Evolutionary conservation across 2,113 vertebrate genomes (phyloP).

Genomic region (Carettochelys insculpta): DNA sequence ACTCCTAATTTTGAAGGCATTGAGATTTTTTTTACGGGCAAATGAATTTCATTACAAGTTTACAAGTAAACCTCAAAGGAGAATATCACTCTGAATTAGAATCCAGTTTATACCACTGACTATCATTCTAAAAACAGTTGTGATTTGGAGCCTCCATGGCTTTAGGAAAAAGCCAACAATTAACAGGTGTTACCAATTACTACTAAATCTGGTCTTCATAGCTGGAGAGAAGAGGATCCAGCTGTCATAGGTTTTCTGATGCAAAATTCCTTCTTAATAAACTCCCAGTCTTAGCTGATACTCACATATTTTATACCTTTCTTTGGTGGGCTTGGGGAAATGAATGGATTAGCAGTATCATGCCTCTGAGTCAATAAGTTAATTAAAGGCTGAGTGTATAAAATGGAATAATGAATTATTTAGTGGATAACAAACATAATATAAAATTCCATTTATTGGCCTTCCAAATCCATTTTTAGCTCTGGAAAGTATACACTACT

Average conservation of each 20-base stretch:
- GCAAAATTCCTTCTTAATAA: slow-evolving; percentile 68
- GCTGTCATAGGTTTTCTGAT: slow-evolving; percentile 64
- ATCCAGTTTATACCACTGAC: background rate
- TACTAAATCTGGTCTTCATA: slow-evolving; percentile 38
- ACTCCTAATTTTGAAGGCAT: background rate
- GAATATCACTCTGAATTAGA: background rate
- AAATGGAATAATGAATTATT: slow-evolving; percentile 81
- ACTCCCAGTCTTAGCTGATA: slow-evolving; percentile 54
- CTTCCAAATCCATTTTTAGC: slow-evolving; percentile 57
- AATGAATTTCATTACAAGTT: background rate
- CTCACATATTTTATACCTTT: slow-evolving; percentile 53
- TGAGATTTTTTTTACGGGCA: background rate
- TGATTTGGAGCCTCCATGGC: background rate
- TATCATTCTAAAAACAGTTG: background rate
- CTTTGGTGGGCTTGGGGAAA: slow-evolving; percentile 61
- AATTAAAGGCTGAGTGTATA: slow-evolving; percentile 77
- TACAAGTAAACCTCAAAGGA: background rate
- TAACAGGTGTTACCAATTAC: slow-evolving; percentile 71
- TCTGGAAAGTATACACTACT: slow-evolving; percentile 14
- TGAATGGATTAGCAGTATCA: slow-evolving; percentile 74
- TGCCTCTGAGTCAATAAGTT: slow-evolving; percentile 72
- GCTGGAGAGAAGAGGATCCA: slow-evolving; percentile 54
- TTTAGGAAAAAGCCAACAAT: slow-evolving; percentile 46
- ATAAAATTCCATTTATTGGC: slow-evolving; percentile 78
- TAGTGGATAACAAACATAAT: slow-evolving; percentile 79